Conservation (phyloP, 2,888 invertebrate species). For the Drosophila paranaensis region DNA sequence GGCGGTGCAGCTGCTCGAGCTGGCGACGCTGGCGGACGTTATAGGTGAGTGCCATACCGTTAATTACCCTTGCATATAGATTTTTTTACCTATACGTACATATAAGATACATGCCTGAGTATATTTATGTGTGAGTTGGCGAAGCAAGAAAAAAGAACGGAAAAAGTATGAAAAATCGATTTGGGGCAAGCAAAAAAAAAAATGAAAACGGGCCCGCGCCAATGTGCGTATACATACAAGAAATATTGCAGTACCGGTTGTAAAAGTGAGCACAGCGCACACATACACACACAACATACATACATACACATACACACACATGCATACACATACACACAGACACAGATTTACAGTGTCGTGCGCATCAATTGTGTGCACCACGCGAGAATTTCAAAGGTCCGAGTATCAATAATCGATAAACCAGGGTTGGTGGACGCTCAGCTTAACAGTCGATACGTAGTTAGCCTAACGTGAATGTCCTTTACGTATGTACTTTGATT, state of each 20-base stretch:
- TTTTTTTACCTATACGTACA: constrained; percentile 15
- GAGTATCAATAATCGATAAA: constrained; percentile 43
- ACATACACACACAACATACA: constrained; percentile 17
- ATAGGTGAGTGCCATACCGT: constrained; percentile 76
- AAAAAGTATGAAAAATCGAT: constrained; percentile 69
- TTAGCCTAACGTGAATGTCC: constrained; percentile 2
- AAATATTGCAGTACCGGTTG: constrained; percentile 48
- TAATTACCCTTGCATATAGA: constrained; percentile 2
- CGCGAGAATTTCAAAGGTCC: constrained; percentile 19
- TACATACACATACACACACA: neutral
- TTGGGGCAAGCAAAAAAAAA: constrained; percentile 39
- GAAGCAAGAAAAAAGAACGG: constrained; percentile 16
- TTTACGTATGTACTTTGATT: constrained; percentile 30
- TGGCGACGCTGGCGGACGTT: constrained; percentile 79
- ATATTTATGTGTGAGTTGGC: constrained; percentile 36
- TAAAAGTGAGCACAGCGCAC: constrained; percentile 49
- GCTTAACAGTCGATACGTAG: constrained; percentile 11
- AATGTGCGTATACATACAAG: constrained; percentile 64
- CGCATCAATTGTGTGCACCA: constrained; percentile 34
- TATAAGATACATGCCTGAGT: constrained; percentile 13
- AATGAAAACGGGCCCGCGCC: constrained; percentile 27
- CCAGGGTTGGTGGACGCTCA: constrained; percentile 26
- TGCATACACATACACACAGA: constrained; percentile 9
- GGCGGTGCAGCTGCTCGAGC: constrained; percentile 77
- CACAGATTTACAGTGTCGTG: constrained; percentile 33